phyloP scores from a whole-genome alignment of 1,140 invertebrate genomes.

The Drosophila ironensis region DNA sequence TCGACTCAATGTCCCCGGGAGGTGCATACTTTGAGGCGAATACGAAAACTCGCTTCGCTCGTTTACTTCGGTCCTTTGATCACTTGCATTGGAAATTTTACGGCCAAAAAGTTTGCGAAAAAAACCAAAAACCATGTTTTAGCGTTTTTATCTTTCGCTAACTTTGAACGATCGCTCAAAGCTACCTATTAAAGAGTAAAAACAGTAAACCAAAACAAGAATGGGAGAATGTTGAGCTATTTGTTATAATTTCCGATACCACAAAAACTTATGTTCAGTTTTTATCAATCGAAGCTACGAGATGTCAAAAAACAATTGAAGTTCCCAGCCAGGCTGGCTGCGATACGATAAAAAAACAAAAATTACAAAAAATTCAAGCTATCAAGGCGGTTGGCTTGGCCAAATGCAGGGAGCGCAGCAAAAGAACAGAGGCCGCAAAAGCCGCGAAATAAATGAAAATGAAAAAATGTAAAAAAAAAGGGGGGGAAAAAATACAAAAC shows the following conservation, averaged over 20 bases:
- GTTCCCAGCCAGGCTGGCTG: background rate
- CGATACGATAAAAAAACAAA: slow-evolving; percentile 1
- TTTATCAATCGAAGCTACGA: background rate
- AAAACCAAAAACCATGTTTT: slow-evolving; percentile 9
- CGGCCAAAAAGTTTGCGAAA: slow-evolving; percentile 18
- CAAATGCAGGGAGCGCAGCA: slow-evolving; percentile 60
- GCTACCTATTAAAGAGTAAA: background rate
- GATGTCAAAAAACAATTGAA: background rate
- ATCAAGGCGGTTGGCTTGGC: slow-evolving; percentile 42
- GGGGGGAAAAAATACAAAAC: slow-evolving; percentile 4
- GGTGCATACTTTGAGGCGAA: slow-evolving; percentile 41
- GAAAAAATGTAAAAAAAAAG: too few relatives aligned
- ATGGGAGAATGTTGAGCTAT: background rate
- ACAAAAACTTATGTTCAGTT: background rate
- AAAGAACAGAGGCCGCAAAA: slow-evolving; percentile 20
- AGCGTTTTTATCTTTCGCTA: background rate
- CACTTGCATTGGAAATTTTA: background rate
- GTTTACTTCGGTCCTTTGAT: background rate
- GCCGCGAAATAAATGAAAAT: too few relatives aligned
- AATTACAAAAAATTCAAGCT: slow-evolving; percentile 5
- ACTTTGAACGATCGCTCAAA: background rate
- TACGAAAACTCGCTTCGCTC: slow-evolving; percentile 11
- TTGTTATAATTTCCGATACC: background rate
- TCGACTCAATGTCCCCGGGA: too few relatives aligned
- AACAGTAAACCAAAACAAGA: background rate